Evolutionary conservation across 2,888 invertebrate species (phyloP).

Genomic region (Caradrina kadenii): DNA sequence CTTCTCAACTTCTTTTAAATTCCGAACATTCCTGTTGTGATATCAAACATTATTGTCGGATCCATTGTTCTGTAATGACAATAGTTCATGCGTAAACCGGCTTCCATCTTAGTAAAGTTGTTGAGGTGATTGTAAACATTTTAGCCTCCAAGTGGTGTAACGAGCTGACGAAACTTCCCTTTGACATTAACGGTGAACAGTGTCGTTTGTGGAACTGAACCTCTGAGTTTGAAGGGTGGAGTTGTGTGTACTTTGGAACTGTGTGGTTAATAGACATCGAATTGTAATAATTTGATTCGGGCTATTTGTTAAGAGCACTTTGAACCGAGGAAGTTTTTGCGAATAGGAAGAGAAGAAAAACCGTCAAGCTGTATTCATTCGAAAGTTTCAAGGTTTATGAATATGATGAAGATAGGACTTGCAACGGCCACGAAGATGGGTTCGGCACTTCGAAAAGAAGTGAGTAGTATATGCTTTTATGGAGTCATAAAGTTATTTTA

Average conservation of each 20-base stretch:
- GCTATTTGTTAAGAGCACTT: constrained; percentile 28
- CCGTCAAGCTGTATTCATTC: constrained; percentile 90
- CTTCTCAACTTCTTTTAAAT: constrained; percentile 70
- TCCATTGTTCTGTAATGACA: constrained; percentile 80
- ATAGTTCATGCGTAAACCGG: constrained; percentile 81
- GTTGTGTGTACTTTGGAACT: constrained; percentile 58
- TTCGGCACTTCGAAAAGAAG: constrained; percentile 86
- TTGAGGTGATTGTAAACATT: constrained; percentile 79
- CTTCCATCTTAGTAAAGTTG: constrained; percentile 75
- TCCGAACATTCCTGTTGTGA: constrained; percentile 60
- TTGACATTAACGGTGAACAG: constrained; percentile 54
- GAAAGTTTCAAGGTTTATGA: constrained; percentile 89
- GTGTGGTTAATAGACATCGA: constrained; percentile 51
- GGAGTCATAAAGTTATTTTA: constrained; percentile 66
- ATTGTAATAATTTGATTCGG: constrained; percentile 55
- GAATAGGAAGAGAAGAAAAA: constrained; percentile 71
- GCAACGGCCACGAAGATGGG: constrained; percentile 84
- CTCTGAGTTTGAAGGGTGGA: constrained; percentile 38
- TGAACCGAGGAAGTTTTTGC: constrained; percentile 55
- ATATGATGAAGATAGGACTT: constrained; percentile 86
- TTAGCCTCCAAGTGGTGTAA: constrained; percentile 59
- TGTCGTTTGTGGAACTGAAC: constrained; percentile 57
- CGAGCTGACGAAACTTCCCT: constrained; percentile 69
- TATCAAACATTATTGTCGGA: constrained; percentile 55
- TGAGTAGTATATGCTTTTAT: constrained; percentile 75